A percentile compares a stretch with the other conserved stretches of the same genome.
Conservation (phyloP, 2,113 vertebrate species). For the Aleadryas rufinucha region DNA sequence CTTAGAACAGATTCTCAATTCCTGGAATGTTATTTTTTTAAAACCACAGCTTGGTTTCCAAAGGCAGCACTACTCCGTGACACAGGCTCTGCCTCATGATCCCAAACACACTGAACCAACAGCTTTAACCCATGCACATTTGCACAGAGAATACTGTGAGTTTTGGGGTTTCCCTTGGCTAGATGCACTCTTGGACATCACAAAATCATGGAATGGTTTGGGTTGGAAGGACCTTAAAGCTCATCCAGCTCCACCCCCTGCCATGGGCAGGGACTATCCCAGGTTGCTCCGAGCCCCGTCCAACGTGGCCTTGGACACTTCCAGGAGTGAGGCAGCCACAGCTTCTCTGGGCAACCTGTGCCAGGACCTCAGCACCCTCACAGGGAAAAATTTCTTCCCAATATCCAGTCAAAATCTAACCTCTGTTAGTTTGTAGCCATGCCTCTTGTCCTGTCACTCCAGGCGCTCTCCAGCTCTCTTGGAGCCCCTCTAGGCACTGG, state of each 20-base stretch:
- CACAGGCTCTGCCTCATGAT: rapidly evolving
- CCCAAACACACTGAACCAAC: not conserved
- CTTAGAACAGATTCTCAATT: not conserved
- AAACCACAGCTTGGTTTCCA: not conserved
- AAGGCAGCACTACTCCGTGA: not conserved
- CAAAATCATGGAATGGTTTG: not conserved
- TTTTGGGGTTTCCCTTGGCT: not conserved
- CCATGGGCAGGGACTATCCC: rapidly evolving
- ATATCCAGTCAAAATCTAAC: not conserved
- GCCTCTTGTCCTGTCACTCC: not conserved
- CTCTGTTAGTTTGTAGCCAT: not conserved
- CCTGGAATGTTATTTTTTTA: not conserved
- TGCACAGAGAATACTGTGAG: not conserved
- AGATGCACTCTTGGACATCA: not conserved
- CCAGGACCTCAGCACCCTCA: not conserved
- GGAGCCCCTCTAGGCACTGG: not conserved
- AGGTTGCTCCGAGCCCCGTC: not conserved
- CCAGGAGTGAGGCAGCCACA: not conserved
- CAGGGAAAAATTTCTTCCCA: not conserved
- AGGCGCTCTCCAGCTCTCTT: not conserved
- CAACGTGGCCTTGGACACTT: not conserved
- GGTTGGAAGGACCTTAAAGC: not conserved
- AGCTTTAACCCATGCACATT: not conserved
- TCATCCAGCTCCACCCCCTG: not conserved
- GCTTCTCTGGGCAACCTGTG: not conserved